Evolutionary conservation across 2,797 vertebrate species (phyloP).

Genomic region (Mus caroli): DNA sequence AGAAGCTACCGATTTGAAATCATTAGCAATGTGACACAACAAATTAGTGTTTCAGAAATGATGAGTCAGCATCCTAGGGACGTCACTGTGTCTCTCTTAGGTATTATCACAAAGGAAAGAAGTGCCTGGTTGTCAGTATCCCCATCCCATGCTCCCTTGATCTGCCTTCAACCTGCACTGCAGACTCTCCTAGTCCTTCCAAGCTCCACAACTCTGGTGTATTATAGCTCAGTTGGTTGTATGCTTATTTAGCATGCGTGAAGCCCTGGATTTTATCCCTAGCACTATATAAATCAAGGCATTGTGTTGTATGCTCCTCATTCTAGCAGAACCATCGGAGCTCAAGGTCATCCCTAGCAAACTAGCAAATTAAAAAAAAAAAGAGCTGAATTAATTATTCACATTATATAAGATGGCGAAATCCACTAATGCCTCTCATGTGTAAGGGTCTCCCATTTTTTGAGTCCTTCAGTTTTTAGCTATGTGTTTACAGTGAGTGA

Average conservation of each 20-base stretch:
- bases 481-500: neutral
- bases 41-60: neutral
- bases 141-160: neutral
- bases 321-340: neutral
- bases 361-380: neutral
- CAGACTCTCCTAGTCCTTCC: neutral
- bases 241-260: neutral
- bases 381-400: neutral
- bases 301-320: neutral
- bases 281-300: neutral
- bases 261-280: neutral
- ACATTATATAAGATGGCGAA: neutral
- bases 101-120: neutral
- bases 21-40: neutral
- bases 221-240: neutral
- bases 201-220: neutral
- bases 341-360: neutral
- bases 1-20: slow-evolving; percentile 38
- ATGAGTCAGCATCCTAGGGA: neutral
- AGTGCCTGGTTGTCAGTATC: neutral
- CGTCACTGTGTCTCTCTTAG: neutral
- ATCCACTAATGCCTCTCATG: neutral
- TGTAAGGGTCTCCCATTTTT: neutral
- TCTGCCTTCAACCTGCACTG: neutral
- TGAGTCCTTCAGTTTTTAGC: neutral